Evolutionary conservation across 1,140 invertebrate genomes (phyloP).

Genomic region (Drosophila fuyamai): DNA sequence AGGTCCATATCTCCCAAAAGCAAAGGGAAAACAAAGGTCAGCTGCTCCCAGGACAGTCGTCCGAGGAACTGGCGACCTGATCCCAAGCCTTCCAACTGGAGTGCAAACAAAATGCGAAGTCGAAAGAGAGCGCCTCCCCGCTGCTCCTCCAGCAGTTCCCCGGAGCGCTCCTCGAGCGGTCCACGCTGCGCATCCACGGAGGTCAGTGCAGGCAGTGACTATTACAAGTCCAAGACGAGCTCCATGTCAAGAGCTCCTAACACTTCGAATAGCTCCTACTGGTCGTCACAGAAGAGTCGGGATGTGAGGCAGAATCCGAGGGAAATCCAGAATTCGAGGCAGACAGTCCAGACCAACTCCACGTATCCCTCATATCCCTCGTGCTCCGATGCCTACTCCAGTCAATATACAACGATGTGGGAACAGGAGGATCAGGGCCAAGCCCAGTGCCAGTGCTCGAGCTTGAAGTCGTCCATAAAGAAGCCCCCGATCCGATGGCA

Average conservation of each 20-base stretch:
- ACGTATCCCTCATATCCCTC: not conserved
- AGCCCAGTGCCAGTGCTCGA: not conserved
- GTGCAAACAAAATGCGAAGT: not conserved
- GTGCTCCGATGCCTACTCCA: not conserved
- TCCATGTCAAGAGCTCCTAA: not conserved
- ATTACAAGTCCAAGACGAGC: not conserved
- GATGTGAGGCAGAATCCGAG: not conserved
- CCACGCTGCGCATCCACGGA: not conserved
- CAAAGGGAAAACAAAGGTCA: too few relatives aligned
- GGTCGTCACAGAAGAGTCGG: not conserved
- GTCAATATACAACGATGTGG: too few relatives aligned
- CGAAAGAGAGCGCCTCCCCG: not conserved
- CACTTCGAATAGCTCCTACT: not conserved
- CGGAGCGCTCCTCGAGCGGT: not conserved
- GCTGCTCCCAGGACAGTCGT: too few relatives aligned
- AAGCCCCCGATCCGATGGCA: not conserved
- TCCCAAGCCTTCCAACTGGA: not conserved
- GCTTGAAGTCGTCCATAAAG: not conserved
- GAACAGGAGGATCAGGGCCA: too few relatives aligned
- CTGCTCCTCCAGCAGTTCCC: conserved; percentile 4
- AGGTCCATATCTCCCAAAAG: not conserved
- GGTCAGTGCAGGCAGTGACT: not conserved
- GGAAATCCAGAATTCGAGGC: not conserved
- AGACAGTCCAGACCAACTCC: not conserved
- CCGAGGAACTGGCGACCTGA: not conserved